Evolutionary conservation across 23 tunicate genomes (phyloP).

Genomic region (Halocynthia roretzi): DNA sequence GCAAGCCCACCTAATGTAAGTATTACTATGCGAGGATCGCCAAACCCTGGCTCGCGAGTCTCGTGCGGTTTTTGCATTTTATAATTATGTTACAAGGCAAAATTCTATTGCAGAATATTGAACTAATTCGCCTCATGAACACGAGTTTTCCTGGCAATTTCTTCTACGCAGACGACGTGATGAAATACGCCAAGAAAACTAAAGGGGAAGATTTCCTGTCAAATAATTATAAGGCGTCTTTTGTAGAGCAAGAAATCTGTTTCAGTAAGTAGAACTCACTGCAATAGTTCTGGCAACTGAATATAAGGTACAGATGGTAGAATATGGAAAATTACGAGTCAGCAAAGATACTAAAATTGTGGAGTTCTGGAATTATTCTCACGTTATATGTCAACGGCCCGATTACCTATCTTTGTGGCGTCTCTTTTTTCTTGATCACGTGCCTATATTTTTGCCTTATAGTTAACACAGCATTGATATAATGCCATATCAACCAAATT

Average conservation of each 20-base stretch:
- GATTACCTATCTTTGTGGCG: background rate
- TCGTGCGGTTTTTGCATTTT: too few species aligned
- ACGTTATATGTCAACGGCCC: background rate
- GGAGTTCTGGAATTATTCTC: background rate
- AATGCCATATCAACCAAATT: background rate
- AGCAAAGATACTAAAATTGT: too few species aligned
- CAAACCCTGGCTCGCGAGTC: too few species aligned
- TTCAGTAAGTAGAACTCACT: constrained; percentile 58
- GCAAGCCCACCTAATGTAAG: constrained; percentile 99
- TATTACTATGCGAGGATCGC: too few species aligned
- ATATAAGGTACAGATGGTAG: too few species aligned
- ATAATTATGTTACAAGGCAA: background rate
- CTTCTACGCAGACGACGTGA: constrained; percentile 85
- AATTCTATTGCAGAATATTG: constrained; percentile 61
- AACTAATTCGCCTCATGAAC: constrained; percentile 80
- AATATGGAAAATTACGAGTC: too few species aligned
- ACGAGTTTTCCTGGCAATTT: constrained; percentile 96
- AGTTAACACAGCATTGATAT: background rate
- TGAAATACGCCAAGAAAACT: constrained; percentile 49
- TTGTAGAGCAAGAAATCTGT: constrained; percentile 95
- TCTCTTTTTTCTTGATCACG: background rate
- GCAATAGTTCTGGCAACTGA: too few species aligned
- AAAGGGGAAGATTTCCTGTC: constrained; percentile 55
- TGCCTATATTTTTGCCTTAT: too few species aligned
- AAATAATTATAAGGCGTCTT: constrained; percentile 95